Base-by-base conservation (phyloP, 2,113 vertebrate species). In the Henicopernis longicauda region DNA sequence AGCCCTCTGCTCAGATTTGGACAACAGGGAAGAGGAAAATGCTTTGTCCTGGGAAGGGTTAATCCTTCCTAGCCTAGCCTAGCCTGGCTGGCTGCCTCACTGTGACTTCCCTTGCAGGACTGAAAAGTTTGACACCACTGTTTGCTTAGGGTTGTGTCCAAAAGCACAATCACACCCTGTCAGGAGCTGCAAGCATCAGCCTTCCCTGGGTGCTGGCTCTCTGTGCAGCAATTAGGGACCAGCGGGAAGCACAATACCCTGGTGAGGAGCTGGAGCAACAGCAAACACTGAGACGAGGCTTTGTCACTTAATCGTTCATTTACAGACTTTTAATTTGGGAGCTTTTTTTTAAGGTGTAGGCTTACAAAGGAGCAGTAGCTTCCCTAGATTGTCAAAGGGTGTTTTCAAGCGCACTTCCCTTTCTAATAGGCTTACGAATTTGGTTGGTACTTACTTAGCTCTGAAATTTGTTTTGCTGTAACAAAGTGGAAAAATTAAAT, bases 141-240 rank as follows among this genome's bases (percentile, higher is more conserved):
- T 94, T 97, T 97, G 66, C 50, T 94, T 55, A 91, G 91, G 93
- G 62, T 36, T 58, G 63, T 67, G 74, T 76, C 91, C 91, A 90
- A 91, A 70, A 87, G n/a, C 67, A 44, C n/a, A 45, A 71, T 63
- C 5, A 0, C 59, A 16, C 82, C 86, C 91, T 59, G 16, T 6
- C 74, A 85, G 73, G 70, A 93, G 40, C 70, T 15, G 32, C 34
- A 29, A 52, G 29, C 0, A 0, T 9, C 0, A 66, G 61, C 50
- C 29, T 71, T 79, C 74, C 47, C 61, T n/a, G 7, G 0, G 10
- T 32, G 57, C 58, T 8, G 6, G 77, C 45, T 66, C 34, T n/a
- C 36, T 13, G 15, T 5, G 34, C 57, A 69, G 47, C 13, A 57
- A 54, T 11, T 8, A 20, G 27, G 81, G 66, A 82, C 29, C 44